Evolutionary conservation across 2,888 invertebrate genomes (phyloP), one percentile per base, ranked within the genome.

Genomic region (Himalopsyche anomala): DNA sequence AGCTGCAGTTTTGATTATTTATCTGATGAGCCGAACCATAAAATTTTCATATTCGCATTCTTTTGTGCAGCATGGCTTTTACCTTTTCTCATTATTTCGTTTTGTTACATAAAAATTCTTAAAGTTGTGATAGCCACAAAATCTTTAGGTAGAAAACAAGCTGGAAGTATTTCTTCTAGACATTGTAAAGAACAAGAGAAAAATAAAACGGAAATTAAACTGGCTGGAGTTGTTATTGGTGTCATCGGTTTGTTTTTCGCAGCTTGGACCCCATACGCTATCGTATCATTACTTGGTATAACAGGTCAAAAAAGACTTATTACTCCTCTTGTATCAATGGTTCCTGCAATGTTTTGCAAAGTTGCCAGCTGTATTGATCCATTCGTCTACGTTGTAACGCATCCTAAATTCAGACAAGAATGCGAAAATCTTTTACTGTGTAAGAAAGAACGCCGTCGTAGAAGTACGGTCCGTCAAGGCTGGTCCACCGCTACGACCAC

Each of bases 1-100:
- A 96, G 96, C 89, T 98, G 97, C 91, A 96, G 97, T 90, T 97
- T 96, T 90, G 97, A 97, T 91, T 98, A 97, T 90, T 93, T 97
- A 81, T 95, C 96, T 0, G 94, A 94, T n/a, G 94, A 95, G 84
- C 90, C 91, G 0, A 90, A 91, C 0, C 95, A 94, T 0, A 94
- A 94, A 82, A 93, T 94, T 87, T 97, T 96, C 90, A 96, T 97
- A 90, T 94, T 97, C 89, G 91, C 94, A 6, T 96, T 96, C 90
- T 97, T 96, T 91, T 93, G 95, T 56, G 96, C 95, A 0, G 97
- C 95, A 80, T 98, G 95, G 95, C 93, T 95, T 3, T 90, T 95
- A 3, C 98, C 98, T 0, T 94, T 97, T 88, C 90, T 92, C 55
- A 92, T 95, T 15, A 97, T 97, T 81, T 91, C 94, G 6, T 95